These are phyloP conservation scores for Jordanella pulchra DNA, from an alignment of 2,797 vertebrate species.

Conservation along the genomic window DNA sequence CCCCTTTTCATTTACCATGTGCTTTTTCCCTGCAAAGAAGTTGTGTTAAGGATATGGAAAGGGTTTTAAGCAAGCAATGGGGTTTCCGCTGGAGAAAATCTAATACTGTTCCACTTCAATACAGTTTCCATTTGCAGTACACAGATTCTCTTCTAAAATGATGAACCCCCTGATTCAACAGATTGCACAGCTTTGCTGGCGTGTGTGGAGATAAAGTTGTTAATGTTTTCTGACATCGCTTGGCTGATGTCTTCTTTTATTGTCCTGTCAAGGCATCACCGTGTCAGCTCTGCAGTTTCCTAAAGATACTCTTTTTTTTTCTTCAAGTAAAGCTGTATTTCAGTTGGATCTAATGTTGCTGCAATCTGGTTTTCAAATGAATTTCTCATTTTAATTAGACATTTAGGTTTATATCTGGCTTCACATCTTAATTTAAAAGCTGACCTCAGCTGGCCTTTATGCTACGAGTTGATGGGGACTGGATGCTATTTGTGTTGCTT, in stretches of 20 bases:
- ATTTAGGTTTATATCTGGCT: conserved; percentile 48
- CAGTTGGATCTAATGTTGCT: conserved; percentile 39
- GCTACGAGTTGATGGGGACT: conserved; percentile 51
- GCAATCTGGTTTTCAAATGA: conserved; percentile 13
- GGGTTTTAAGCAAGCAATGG: not conserved
- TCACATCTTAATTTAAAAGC: conserved; percentile 55
- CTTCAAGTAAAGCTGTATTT: conserved; percentile 27
- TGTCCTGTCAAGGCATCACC: conserved; percentile 3
- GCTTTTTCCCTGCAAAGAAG: no score
- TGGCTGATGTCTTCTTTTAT: conserved; percentile 7
- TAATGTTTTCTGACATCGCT: conserved; percentile 2
- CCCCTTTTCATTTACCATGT: not conserved
- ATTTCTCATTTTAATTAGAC: conserved; percentile 4
- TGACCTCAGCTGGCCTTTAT: conserved; percentile 56
- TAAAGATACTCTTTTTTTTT: conserved; percentile 45
- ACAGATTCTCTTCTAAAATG: not conserved
- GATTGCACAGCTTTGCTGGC: not conserved
- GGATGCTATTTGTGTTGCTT: conserved; percentile 53
- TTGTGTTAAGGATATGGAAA: not conserved
- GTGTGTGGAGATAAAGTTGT: not conserved
- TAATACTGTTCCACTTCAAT: not conserved
- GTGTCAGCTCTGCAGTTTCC: conserved; percentile 35
- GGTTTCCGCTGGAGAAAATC: conserved; percentile 1
- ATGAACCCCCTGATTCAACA: not conserved
- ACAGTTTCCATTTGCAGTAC: not conserved